Conservation (phyloP, 1,140 invertebrate genomes). For the Aphelinus certus region DNA sequence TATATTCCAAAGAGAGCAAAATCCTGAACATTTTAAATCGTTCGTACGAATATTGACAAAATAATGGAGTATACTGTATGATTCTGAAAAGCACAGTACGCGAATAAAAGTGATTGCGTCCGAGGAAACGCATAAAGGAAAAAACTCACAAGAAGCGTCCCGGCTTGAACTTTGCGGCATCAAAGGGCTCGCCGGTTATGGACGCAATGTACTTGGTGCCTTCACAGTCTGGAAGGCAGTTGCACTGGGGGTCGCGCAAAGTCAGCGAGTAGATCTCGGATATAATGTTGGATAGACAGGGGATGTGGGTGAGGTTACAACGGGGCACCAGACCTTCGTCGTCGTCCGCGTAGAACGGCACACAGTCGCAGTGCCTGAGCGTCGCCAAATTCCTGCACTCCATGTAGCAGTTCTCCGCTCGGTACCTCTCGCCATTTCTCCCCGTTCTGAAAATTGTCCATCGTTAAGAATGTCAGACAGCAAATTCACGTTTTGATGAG, state of each 20-base stretch:
- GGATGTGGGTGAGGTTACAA: slow-evolving; percentile 45
- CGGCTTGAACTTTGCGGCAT: slow-evolving; percentile 44
- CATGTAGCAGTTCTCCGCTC: slow-evolving; percentile 44
- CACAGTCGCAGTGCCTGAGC: slow-evolving; percentile 36
- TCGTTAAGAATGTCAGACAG: background rate
- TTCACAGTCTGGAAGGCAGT: slow-evolving; percentile 57
- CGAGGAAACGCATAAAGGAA: slow-evolving; percentile 14
- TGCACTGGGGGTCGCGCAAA: slow-evolving; percentile 41
- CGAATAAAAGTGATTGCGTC: slow-evolving; percentile 40
- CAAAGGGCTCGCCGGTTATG: slow-evolving; percentile 47
- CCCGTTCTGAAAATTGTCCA: slow-evolving; percentile 5
- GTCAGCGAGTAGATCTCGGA: slow-evolving; percentile 29
- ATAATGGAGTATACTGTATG: too few species aligned
- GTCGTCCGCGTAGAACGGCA: slow-evolving; percentile 37
- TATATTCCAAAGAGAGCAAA: too few species aligned
- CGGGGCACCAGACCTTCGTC: background rate
- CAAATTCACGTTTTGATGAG: too few species aligned
- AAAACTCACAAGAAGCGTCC: slow-evolving; percentile 55
- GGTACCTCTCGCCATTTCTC: slow-evolving; percentile 23
- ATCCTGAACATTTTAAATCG: too few species aligned
- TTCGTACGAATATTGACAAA: too few species aligned
- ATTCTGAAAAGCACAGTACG: too few species aligned
- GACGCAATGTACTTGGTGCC: slow-evolving; percentile 47
- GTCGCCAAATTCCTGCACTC: slow-evolving; percentile 38
- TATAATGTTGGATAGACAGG: slow-evolving; percentile 39